Percentiles rank a stretch among this genome's conserved stretches.
Evolutionary conservation across 2,888 invertebrate species (phyloP).

Genomic region (Cephus sareptanus): DNA sequence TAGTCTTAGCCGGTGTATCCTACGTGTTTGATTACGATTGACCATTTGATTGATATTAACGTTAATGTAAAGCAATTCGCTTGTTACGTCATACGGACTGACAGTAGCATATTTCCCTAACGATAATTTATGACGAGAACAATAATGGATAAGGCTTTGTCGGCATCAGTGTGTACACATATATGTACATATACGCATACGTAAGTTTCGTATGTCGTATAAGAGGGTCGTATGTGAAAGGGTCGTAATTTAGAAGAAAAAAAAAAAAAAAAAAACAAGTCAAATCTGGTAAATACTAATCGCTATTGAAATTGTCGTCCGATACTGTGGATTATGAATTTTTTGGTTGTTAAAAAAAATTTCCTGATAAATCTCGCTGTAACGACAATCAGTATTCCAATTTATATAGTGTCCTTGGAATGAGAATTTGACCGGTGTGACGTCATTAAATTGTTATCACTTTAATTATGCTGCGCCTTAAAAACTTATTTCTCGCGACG

Average conservation of each 20-base stretch:
- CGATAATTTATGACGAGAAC: background rate
- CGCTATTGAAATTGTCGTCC: background rate
- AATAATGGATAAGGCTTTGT: background rate
- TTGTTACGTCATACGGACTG: background rate
- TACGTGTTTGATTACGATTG: background rate
- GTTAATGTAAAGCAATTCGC: background rate
- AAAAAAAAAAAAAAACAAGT: background rate
- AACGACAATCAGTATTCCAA: no score
- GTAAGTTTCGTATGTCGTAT: background rate
- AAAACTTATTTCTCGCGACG: background rate
- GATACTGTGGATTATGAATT: background rate
- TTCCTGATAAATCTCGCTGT: background rate
- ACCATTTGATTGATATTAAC: background rate
- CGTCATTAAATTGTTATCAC: background rate
- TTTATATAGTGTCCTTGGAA: no score
- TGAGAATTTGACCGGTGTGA: no score
- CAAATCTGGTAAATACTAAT: background rate
- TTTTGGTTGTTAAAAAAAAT: background rate
- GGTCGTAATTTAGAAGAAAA: no score
- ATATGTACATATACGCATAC: background rate
- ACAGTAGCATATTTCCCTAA: background rate
- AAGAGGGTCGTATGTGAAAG: background rate
- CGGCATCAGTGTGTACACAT: background rate
- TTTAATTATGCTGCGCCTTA: background rate
- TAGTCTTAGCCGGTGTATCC: background rate